Conservation (phyloP, 2,888 invertebrate genomes). For the Tetheella fluctuosa region DNA sequence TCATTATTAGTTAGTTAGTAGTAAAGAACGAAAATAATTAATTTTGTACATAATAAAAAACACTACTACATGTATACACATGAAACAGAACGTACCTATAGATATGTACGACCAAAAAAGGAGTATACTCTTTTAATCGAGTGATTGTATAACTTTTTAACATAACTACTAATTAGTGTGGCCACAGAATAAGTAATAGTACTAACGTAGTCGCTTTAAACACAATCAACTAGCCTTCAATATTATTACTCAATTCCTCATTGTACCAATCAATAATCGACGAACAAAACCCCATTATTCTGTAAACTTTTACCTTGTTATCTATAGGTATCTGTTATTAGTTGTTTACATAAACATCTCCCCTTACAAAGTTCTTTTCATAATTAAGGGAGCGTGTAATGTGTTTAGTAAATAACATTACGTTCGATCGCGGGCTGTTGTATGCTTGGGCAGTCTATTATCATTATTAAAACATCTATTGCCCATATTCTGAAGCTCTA, state of each 20-base stretch:
- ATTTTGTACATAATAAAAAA: no score
- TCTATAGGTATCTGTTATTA: not conserved
- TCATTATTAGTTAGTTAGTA: no score
- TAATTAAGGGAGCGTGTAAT: slow-evolving; percentile 1
- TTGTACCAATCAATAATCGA: not conserved
- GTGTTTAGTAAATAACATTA: not conserved
- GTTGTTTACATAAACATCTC: not conserved
- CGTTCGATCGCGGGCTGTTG: not conserved
- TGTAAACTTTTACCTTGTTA: not conserved
- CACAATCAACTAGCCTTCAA: not conserved
- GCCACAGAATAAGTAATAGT: no score
- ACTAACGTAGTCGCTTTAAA: no score
- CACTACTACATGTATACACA: no score
- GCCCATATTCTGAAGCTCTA: no score
- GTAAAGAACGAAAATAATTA: no score
- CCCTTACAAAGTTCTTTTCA: slow-evolving; percentile 2
- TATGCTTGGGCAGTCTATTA: not conserved
- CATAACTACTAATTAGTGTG: no score
- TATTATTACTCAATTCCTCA: not conserved
- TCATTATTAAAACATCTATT: not conserved
- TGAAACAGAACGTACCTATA: no score
- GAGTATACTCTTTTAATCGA: no score
- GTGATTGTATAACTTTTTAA: no score
- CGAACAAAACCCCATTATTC: not conserved
- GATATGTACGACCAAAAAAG: no score